phyloP scores from a whole-genome alignment of 2,797 vertebrate species.

The Cyclura pinguis region DNA sequence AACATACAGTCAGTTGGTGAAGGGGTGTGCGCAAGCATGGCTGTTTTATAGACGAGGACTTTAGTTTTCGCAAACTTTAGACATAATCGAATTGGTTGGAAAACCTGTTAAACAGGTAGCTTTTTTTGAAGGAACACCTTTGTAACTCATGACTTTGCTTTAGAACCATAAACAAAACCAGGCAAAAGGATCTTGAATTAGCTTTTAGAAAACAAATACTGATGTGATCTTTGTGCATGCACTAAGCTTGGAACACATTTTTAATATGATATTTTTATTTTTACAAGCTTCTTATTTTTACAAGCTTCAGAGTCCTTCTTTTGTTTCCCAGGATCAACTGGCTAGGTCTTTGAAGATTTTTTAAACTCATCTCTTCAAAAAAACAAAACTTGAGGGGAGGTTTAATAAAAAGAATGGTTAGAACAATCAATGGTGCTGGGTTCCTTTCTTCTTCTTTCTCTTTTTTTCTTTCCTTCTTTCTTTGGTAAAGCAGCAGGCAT shows the following conservation, averaged over 20 bases:
- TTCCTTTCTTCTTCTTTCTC: conserved; percentile 60
- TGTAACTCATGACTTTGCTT: neutral
- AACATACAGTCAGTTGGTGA: too few species aligned
- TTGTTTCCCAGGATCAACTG: too few species aligned
- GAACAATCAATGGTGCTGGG: conserved; percentile 69
- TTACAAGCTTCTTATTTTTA: neutral
- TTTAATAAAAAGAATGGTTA: conserved; percentile 65
- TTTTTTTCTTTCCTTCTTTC: neutral
- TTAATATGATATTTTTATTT: neutral
- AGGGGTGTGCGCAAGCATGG: neutral
- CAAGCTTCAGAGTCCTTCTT: neutral
- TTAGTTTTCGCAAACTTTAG: neutral
- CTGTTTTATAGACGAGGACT: neutral
- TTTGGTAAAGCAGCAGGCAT: conserved; percentile 72
- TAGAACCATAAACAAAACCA: neutral
- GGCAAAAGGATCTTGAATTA: neutral
- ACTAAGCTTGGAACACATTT: neutral
- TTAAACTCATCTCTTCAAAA: neutral
- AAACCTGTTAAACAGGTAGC: neutral
- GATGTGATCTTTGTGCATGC: neutral
- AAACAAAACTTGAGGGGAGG: neutral
- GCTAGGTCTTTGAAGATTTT: conserved; percentile 45
- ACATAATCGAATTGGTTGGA: neutral
- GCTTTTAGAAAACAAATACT: neutral
- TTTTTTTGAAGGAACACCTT: neutral